Evolutionary conservation across 2,797 vertebrate genomes (phyloP).

Genomic region (Hippopotamyrus pictus): DNA sequence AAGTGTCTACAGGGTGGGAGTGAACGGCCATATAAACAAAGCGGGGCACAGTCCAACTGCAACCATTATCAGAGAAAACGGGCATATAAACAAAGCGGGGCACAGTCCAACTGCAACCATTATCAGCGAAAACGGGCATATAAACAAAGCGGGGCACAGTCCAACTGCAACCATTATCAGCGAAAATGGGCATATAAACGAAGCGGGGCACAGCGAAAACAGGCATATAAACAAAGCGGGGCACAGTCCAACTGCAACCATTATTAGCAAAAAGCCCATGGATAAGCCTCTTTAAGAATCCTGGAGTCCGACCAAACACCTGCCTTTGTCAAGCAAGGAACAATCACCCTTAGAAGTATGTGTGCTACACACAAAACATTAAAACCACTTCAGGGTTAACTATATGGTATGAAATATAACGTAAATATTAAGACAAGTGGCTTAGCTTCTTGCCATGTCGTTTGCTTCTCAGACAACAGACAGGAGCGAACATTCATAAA

Average conservation of each 20-base stretch:
- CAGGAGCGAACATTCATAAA: slow-evolving; percentile 1
- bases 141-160: neutral
- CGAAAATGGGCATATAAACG: neutral
- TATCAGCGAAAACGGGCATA: neutral
- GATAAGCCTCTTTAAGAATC: neutral
- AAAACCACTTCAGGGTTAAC: neutral
- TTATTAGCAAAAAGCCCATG: neutral
- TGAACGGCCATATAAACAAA: neutral
- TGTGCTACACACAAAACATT: neutral
- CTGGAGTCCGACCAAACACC: neutral
- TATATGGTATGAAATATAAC: neutral
- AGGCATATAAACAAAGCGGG: neutral
- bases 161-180: neutral
- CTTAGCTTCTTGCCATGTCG: neutral
- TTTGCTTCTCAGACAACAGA: neutral
- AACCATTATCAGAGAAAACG: neutral
- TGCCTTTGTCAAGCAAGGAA: neutral
- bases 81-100: neutral
- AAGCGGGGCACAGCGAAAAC: neutral
- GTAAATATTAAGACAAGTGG: neutral
- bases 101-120: slow-evolving; percentile 6
- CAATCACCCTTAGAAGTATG: neutral
- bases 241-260: slow-evolving; percentile 5
- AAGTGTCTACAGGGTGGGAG: neutral
- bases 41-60: neutral